Evolutionary conservation across 1,140 invertebrate species (phyloP).

Genomic region (Bacillus rossius): DNA sequence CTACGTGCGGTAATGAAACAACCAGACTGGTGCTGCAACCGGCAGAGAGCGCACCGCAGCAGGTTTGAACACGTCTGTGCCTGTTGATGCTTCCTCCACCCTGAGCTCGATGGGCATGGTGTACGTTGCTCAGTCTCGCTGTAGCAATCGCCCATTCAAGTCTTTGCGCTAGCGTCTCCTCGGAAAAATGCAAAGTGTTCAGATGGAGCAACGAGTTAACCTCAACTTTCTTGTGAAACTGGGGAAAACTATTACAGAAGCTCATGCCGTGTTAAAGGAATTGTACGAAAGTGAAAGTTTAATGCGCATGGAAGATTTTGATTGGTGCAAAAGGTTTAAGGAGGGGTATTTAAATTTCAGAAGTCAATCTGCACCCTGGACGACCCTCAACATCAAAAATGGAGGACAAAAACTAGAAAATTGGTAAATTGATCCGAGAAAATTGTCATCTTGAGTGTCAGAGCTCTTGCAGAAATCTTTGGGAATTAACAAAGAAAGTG

Average conservation of each 20-base stretch:
- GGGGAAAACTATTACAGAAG: conserved; percentile 6
- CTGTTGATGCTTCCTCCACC: neutral
- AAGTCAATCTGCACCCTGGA: conserved; percentile 4
- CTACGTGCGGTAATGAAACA: too few relatives aligned
- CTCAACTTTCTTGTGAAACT: conserved; percentile 13
- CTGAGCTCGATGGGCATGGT: neutral
- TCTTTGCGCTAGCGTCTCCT: neutral
- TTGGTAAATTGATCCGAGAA: too few relatives aligned
- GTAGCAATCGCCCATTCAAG: neutral
- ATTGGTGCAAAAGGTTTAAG: conserved; percentile 8
- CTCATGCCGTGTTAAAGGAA: conserved; percentile 11
- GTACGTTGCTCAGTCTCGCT: neutral
- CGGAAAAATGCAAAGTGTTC: neutral
- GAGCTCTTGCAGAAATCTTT: too few relatives aligned
- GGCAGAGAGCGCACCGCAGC: neutral
- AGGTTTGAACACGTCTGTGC: neutral
- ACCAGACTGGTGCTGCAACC: neutral
- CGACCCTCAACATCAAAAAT: conserved; percentile 5
- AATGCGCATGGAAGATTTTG: conserved; percentile 4
- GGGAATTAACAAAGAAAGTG: too few relatives aligned
- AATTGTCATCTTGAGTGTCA: too few relatives aligned
- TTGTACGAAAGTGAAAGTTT: conserved; percentile 12
- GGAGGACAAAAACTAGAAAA: too few relatives aligned
- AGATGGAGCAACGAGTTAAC: conserved; percentile 5
- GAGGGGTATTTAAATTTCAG: neutral